Conservation (phyloP, 2,888 invertebrate genomes). For the Drosophila bunnanda region DNA sequence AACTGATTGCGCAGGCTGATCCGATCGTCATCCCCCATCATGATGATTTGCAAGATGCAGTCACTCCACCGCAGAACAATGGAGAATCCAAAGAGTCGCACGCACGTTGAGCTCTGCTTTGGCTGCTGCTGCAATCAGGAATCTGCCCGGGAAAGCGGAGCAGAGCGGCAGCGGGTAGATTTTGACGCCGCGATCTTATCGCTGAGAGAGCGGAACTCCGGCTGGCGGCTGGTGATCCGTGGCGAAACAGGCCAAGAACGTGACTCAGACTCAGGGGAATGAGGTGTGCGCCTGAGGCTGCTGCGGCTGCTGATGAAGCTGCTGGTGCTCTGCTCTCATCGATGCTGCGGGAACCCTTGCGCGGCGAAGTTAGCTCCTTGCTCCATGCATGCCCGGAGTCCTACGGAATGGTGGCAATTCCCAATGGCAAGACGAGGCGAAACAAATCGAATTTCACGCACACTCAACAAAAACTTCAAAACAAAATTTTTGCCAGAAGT, state of each 20-base stretch:
- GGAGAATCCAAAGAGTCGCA: constrained; percentile 4
- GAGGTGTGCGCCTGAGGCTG: constrained; percentile 16
- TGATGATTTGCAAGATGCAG: constrained; percentile 33
- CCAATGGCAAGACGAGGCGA: constrained; percentile 9
- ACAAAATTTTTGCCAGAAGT: constrained; percentile 58
- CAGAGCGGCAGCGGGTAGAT: neutral
- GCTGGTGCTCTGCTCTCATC: constrained; percentile 17
- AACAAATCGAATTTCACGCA: constrained; percentile 3
- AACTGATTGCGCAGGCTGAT: constrained; percentile 67
- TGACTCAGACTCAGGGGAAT: constrained; percentile 41
- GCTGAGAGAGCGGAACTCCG: neutral
- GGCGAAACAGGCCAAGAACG: constrained; percentile 31
- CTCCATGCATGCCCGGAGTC: constrained; percentile 8
- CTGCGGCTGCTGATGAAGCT: neutral
- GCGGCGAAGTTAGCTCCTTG: constrained; percentile 12
- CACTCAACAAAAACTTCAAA: constrained; percentile 51
- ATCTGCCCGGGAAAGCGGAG: neutral
- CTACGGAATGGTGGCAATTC: neutral
- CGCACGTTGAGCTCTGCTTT: constrained; percentile 9
- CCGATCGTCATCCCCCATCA: constrained; percentile 49
- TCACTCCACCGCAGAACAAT: constrained; percentile 28
- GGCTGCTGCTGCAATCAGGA: constrained; percentile 9
- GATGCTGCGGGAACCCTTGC: constrained; percentile 36
- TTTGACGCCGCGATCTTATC: constrained; percentile 11
- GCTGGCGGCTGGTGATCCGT: constrained; percentile 12